Evolutionary conservation across 2,113 vertebrate genomes (phyloP).

Genomic region (Caranx ignobilis): DNA sequence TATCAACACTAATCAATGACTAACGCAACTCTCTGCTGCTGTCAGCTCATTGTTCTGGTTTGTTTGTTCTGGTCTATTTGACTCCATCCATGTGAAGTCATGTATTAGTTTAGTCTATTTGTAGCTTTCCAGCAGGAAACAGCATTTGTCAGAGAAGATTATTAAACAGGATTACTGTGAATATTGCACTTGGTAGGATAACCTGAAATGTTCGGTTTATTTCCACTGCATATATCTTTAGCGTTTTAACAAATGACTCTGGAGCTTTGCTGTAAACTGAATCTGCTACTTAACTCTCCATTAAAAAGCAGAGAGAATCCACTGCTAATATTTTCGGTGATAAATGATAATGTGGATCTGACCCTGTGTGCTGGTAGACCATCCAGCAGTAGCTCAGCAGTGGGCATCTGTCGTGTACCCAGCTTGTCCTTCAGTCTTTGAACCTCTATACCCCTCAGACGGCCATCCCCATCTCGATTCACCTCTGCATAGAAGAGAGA

Average conservation of each 20-base stretch:
- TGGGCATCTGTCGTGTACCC: slow-evolving; percentile 90
- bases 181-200: not conserved
- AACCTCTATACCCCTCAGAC: slow-evolving; percentile 85
- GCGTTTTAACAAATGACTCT: not conserved
- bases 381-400: slow-evolving; percentile 89
- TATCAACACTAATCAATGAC: no score
- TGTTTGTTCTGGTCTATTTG: no score
- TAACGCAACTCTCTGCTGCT: no score
- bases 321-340: not conserved
- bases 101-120: no score
- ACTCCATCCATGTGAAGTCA: no score
- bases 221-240: not conserved
- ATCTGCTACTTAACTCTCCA: not conserved
- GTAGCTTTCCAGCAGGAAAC: not conserved
- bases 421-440: slow-evolving; percentile 91
- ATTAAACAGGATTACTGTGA: not conserved
- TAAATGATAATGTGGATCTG: slow-evolving; percentile 12
- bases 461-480: slow-evolving; percentile 79
- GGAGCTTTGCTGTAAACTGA: not conserved
- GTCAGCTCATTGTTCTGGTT: no score
- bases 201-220: not conserved
- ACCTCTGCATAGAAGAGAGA: slow-evolving; percentile 89
- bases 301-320: not conserved
- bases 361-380: slow-evolving; percentile 86
- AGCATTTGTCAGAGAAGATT: not conserved